These are phyloP conservation scores for Diarsia dahlii DNA, from an alignment of 2,888 invertebrate species.

Conservation along the genomic window DNA sequence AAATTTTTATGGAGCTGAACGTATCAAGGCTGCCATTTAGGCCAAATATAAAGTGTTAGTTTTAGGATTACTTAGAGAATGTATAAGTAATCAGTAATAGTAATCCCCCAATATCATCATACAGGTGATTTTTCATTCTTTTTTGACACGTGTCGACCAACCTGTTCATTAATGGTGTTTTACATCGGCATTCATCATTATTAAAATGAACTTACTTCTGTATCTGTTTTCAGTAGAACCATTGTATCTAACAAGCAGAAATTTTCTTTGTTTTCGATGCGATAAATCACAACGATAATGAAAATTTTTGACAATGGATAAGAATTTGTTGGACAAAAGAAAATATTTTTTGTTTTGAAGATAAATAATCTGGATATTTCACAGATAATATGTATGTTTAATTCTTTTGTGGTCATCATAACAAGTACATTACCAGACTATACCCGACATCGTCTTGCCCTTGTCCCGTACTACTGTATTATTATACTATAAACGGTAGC, in stretches of 20 bases:
- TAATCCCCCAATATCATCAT: too few species aligned
- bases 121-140: too few species aligned
- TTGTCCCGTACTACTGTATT: neutral
- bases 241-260: neutral
- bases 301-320: slow-evolving; percentile 12
- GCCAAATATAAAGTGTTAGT: too few species aligned
- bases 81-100: too few species aligned
- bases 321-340: slow-evolving; percentile 11
- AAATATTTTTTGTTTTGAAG: slow-evolving; percentile 6
- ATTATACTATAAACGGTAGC: too few species aligned
- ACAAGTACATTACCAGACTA: neutral
- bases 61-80: too few species aligned
- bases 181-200: neutral
- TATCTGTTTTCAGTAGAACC: slow-evolving; percentile 31
- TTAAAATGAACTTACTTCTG: neutral
- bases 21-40: too few species aligned
- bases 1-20: too few species aligned
- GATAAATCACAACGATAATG: slow-evolving; percentile 13
- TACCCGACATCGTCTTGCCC: neutral
- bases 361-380: neutral
- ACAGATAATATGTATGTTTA: neutral
- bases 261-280: slow-evolving; percentile 32
- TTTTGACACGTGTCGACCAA: slow-evolving; percentile 4
- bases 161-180: slow-evolving; percentile 12
- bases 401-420: neutral